Evolutionary conservation across 2,797 vertebrate genomes (phyloP).

Genomic region (Leptoclinus maculatus): DNA sequence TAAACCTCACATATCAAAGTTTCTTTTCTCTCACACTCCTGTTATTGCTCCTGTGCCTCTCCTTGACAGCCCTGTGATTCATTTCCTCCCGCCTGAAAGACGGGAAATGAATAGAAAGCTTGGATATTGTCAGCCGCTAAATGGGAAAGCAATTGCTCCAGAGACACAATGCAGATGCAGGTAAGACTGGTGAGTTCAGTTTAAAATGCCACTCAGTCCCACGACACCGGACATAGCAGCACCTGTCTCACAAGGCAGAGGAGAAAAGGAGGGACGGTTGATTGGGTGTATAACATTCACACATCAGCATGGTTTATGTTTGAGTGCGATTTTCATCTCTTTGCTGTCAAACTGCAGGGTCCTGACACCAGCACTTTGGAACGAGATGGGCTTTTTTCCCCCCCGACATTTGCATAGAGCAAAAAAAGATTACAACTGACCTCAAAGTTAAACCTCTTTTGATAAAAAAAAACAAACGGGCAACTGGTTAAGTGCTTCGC

Average conservation of each 20-base stretch:
- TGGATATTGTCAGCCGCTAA: slow-evolving; percentile 82
- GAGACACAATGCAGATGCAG: slow-evolving; percentile 74
- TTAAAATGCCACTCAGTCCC: slow-evolving; percentile 77
- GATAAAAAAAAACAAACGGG: slow-evolving; percentile 32
- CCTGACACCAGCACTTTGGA: slow-evolving; percentile 39
- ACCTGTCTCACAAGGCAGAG: slow-evolving; percentile 61
- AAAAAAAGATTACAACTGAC: slow-evolving; percentile 43
- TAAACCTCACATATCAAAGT: slow-evolving; percentile 82
- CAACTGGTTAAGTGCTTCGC: slow-evolving; percentile 25
- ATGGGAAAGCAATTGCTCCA: slow-evolving; percentile 75
- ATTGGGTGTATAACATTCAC: slow-evolving; percentile 62
- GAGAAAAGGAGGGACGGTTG: slow-evolving; percentile 40
- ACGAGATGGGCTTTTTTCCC: slow-evolving; percentile 20
- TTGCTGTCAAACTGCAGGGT: slow-evolving; percentile 50
- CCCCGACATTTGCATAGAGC: slow-evolving; percentile 47
- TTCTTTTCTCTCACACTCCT: slow-evolving; percentile 72
- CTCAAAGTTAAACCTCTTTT: slow-evolving; percentile 53
- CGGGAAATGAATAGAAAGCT: slow-evolving; percentile 85
- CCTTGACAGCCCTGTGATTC: slow-evolving; percentile 82
- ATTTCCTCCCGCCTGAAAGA: slow-evolving; percentile 83
- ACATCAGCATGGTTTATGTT: slow-evolving; percentile 59
- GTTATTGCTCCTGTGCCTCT: slow-evolving; percentile 85
- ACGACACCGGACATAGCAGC: slow-evolving; percentile 37
- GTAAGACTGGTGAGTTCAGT: slow-evolving; percentile 66
- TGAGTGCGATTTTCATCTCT: slow-evolving; percentile 67